These are phyloP conservation scores for Triplophysa bombifrons DNA, from an alignment of 2,797 vertebrate genomes.

Conservation along the genomic window DNA sequence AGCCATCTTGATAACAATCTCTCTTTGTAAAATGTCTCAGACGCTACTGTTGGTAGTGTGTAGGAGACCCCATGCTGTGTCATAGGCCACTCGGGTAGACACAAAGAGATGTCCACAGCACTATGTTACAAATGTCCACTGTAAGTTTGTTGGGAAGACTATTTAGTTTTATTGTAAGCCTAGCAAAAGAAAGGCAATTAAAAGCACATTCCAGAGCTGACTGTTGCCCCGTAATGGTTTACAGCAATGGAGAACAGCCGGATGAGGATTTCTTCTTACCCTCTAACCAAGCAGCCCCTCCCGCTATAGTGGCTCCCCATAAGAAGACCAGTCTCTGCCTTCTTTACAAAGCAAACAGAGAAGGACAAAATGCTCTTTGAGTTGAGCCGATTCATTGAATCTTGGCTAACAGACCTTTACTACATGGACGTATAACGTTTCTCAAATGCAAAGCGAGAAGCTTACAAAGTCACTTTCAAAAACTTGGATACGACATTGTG, in stretches of 20 bases:
- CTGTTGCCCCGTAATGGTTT: conserved; percentile 72
- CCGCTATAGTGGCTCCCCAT: conserved; percentile 14
- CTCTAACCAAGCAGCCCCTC: conserved; percentile 54
- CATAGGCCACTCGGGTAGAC: conserved; percentile 18
- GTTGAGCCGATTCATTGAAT: background rate
- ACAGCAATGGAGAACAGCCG: conserved; percentile 61
- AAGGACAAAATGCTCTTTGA: conserved; percentile 4
- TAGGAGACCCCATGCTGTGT: conserved; percentile 53
- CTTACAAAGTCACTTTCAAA: background rate
- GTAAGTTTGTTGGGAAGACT: conserved; percentile 62
- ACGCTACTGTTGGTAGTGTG: conserved; percentile 49
- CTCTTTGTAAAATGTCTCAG: conserved; percentile 16
- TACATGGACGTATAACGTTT: background rate
- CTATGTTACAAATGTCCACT: conserved; percentile 58
- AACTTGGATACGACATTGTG: background rate
- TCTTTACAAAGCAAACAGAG: conserved; percentile 32
- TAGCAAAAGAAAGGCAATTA: conserved; percentile 72
- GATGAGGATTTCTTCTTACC: conserved; percentile 55
- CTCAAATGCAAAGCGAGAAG: background rate
- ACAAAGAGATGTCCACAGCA: conserved; percentile 32
- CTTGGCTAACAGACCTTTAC: background rate
- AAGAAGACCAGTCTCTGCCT: conserved; percentile 45
- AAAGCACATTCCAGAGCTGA: conserved; percentile 71
- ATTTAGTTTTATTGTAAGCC: conserved; percentile 72
- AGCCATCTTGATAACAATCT: conserved; percentile 16